Base-by-base conservation (phyloP, 2,888 invertebrate species). In the Aproaerema taeniolella region DNA sequence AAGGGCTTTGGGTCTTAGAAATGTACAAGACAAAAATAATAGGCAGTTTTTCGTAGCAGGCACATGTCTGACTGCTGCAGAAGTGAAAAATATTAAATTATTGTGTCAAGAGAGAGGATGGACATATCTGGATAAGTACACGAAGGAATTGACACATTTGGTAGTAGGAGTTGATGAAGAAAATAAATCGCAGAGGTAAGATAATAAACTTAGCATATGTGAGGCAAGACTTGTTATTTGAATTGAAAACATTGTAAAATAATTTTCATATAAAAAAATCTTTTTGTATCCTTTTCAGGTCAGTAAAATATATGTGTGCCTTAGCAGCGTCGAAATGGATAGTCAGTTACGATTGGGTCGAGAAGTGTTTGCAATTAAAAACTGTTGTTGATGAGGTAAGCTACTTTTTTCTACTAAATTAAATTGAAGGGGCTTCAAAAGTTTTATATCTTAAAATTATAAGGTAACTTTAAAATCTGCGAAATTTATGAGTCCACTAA, bases 261-360 rank as follows among this genome's bases (percentile, higher is more conserved):
- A n/a, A n/a, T n/a, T 8, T 20, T 20, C 20, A 20, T 8, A 26
- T 26, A n/a, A 26, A 9, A 3, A 26, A 9, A n/a, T 9, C 6
- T 28, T 15, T 35, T 10, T 38, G 10, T 50, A n/a, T n/a, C n/a
- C n/a, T n/a, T n/a, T 59, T 31, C 61, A 87, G 87, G 46, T 75
- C 87, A n/a, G 75, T 89, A 9, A 90, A 90, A 52, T 89, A 80
- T 54, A 79, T 90, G 66, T 76, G 79, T 32, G 89, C 89, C 1
- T 61, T 90, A 29, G 89, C 90, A 7, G 77, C 87, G 1, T 88
- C 89, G 1, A 85, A 87, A 52, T 90, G 90, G 90, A 88, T 90
- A 20, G 59, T 90, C 8, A 77, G 82, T 2, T 86, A 76, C 53
- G 72, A 76, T n/a, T 90, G 90, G 90, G 75, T 88, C 3, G 63